These are phyloP conservation scores for Phania funesta DNA, from an alignment of 2,888 invertebrate genomes.

Conservation along the genomic window DNA sequence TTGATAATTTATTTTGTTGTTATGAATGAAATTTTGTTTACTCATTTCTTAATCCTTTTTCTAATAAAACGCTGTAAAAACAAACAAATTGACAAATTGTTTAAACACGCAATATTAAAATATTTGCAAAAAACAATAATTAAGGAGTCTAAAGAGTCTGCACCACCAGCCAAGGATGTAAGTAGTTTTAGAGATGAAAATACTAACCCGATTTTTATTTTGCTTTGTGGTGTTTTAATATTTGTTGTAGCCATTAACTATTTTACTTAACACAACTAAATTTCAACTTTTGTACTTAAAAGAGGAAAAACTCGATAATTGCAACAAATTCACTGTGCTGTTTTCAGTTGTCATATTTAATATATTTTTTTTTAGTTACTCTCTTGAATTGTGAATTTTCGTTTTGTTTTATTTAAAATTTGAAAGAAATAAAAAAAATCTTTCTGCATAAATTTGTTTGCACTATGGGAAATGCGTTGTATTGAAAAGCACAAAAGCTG, in stretches of 20 bases:
- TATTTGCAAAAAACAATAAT: slow-evolving; percentile 46
- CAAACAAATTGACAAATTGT: slow-evolving; percentile 67
- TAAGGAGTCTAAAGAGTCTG: slow-evolving; percentile 74
- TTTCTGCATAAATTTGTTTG: neutral
- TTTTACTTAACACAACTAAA: slow-evolving; percentile 41
- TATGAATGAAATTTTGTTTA: slow-evolving; percentile 63
- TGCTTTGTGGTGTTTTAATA: slow-evolving; percentile 52
- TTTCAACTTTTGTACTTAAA: slow-evolving; percentile 62
- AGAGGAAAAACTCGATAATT: neutral
- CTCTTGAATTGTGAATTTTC: neutral
- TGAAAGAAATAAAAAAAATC: slow-evolving; percentile 1
- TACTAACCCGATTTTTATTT: slow-evolving; percentile 44
- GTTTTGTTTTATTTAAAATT: slow-evolving; percentile 12
- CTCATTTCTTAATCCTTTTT: slow-evolving; percentile 57
- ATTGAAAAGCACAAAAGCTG: slow-evolving; percentile 59
- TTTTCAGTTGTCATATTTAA: neutral
- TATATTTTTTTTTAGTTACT: neutral
- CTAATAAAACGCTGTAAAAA: slow-evolving; percentile 59
- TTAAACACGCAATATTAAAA: slow-evolving; percentile 61
- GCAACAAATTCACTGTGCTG: slow-evolving; percentile 21
- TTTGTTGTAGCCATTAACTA: slow-evolving; percentile 46
- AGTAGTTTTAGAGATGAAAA: slow-evolving; percentile 72
- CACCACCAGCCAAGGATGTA: slow-evolving; percentile 77
- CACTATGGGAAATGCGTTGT: slow-evolving; percentile 9
- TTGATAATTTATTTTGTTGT: slow-evolving; percentile 49